Evolutionary conservation across 2,113 vertebrate species (phyloP).

Genomic region (Lagopus leucura): DNA sequence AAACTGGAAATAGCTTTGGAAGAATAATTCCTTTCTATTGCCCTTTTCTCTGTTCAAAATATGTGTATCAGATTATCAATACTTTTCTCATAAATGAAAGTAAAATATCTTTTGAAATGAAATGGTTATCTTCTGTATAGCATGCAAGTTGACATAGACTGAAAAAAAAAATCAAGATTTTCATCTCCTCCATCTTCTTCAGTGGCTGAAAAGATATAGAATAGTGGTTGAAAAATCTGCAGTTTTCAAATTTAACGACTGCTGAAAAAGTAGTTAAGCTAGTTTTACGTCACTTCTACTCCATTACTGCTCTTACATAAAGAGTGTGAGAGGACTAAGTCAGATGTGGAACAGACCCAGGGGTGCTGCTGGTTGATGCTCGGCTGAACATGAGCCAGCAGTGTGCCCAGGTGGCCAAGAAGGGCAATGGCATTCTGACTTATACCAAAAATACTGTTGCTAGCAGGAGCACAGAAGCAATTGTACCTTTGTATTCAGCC

Average conservation of each 20-base stretch:
- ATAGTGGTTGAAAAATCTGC: not conserved
- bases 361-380: too few species aligned
- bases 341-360: not conserved
- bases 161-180: not conserved
- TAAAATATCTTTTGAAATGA: not conserved
- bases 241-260: not conserved
- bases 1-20: slow-evolving; percentile 2
- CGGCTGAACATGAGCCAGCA: too few species aligned
- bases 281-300: not conserved
- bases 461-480: too few species aligned
- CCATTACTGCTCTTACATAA: not conserved
- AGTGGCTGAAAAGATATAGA: not conserved
- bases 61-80: not conserved
- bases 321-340: not conserved
- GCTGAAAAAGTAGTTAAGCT: not conserved
- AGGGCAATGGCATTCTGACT: too few species aligned
- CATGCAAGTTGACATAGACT: not conserved
- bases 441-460: too few species aligned
- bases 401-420: too few species aligned
- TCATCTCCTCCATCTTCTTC: not conserved
- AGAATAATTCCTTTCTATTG: not conserved
- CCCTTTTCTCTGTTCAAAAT: not conserved
- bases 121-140: not conserved
- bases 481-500: too few species aligned
- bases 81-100: not conserved